These are phyloP conservation scores for Podocnemis expansa DNA, from an alignment of 2,113 vertebrate species.

Conservation along the genomic window DNA sequence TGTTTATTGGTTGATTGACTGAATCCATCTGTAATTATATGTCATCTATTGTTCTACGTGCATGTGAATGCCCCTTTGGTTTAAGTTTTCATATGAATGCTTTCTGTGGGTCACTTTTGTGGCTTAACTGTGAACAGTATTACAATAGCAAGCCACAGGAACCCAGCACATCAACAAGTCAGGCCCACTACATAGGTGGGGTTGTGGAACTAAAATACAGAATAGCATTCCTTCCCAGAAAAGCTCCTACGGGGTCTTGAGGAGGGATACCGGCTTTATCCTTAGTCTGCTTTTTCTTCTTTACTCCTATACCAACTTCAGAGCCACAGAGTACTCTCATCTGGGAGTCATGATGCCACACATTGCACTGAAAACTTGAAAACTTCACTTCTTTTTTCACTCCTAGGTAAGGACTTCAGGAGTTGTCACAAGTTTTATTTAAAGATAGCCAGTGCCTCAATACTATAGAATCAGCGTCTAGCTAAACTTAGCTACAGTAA, in stretches of 20 bases:
- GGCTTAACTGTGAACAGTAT: neutral
- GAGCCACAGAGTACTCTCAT: neutral
- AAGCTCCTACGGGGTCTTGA: neutral
- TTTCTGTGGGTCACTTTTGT: neutral
- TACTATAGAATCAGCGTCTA: neutral
- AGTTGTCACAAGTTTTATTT: neutral
- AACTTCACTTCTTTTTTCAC: neutral
- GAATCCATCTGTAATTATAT: neutral
- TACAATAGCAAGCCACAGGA: neutral
- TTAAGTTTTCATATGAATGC: neutral
- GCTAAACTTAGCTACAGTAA: neutral
- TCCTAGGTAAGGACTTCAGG: neutral
- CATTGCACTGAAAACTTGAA: neutral
- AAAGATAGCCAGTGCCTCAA: neutral
- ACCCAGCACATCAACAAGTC: neutral
- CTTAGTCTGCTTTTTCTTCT: neutral
- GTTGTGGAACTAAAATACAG: neutral
- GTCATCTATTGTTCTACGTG: neutral
- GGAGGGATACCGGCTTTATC: rapidly evolving
- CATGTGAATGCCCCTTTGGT: neutral
- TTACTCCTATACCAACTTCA: neutral
- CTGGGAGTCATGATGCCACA: neutral
- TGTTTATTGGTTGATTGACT: neutral
- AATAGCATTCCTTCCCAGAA: neutral
- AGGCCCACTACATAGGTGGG: neutral